Percentiles rank a stretch among this genome's conserved stretches.
Evolutionary conservation across 2,888 invertebrate species (phyloP).

Genomic region (Acanthoscelides obtectus): DNA sequence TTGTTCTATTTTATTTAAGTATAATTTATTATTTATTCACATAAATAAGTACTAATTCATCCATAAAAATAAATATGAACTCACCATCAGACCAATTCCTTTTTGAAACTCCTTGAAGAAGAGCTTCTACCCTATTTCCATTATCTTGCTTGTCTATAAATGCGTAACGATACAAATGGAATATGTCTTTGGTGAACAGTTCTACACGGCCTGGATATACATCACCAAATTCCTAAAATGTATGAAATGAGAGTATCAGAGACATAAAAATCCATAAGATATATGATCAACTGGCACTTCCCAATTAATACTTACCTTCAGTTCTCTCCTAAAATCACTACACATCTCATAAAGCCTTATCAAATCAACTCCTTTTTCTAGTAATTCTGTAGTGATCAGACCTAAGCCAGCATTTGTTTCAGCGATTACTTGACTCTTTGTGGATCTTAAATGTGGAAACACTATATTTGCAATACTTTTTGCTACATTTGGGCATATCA

Average conservation of each 20-base stretch:
- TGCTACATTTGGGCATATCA: slow-evolving; percentile 30
- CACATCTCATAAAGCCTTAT: slow-evolving; percentile 59
- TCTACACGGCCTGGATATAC: slow-evolving; percentile 34
- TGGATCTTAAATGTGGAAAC: slow-evolving; percentile 22
- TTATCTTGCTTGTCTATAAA: slow-evolving; percentile 57
- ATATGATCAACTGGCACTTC: no score
- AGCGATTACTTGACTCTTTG: slow-evolving; percentile 45
- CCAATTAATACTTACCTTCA: slow-evolving; percentile 44
- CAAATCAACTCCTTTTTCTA: slow-evolving; percentile 49
- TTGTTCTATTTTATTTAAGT: no score
- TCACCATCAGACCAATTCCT: slow-evolving; percentile 48
- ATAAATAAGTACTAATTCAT: no score
- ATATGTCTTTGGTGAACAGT: slow-evolving; percentile 54
- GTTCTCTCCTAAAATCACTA: slow-evolving; percentile 47
- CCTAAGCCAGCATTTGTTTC: slow-evolving; percentile 71
- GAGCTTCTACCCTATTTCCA: slow-evolving; percentile 51
- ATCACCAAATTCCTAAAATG: slow-evolving; percentile 22
- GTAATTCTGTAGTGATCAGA: slow-evolving; percentile 56
- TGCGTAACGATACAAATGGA: slow-evolving; percentile 54
- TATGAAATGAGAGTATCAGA: no score
- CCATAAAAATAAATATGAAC: no score
- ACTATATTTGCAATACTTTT: slow-evolving; percentile 27
- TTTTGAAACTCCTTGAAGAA: slow-evolving; percentile 52
- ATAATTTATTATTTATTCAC: no score
- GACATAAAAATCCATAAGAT: no score